Evolutionary conservation across 1,140 invertebrate species (phyloP).

Genomic region (Musca domestica): DNA sequence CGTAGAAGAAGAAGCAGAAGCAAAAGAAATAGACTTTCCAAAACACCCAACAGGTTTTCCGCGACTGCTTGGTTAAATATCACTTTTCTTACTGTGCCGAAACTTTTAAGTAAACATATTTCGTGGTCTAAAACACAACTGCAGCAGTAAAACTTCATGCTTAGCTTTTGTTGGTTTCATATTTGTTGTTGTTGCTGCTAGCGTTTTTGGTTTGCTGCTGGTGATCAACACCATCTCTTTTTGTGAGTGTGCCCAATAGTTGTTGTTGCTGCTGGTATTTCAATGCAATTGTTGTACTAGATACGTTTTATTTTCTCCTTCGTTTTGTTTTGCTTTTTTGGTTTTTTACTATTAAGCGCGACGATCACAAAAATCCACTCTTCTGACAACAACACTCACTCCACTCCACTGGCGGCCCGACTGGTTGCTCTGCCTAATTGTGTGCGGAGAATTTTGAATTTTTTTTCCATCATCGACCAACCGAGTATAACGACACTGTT

Average conservation of each 20-base stretch:
- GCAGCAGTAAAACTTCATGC: slow-evolving; percentile 18
- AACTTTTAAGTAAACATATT: slow-evolving; percentile 21
- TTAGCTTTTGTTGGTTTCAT: slow-evolving; percentile 16
- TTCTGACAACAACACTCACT: neutral
- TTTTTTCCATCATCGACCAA: neutral
- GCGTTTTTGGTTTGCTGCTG: no score
- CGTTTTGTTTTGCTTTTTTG: neutral
- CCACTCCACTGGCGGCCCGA: no score
- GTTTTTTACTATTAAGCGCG: neutral
- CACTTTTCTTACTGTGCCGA: slow-evolving; percentile 22
- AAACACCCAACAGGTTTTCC: slow-evolving; percentile 20
- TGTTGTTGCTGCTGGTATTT: neutral
- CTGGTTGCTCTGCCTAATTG: neutral
- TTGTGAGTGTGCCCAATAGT: neutral
- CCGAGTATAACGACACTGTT: neutral
- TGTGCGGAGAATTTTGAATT: slow-evolving; percentile 7
- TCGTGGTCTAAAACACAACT: slow-evolving; percentile 20
- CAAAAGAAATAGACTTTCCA: slow-evolving; percentile 18
- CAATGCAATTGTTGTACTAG: slow-evolving; percentile 19
- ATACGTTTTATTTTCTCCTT: slow-evolving; percentile 18
- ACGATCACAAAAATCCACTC: neutral
- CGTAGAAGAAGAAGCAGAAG: neutral
- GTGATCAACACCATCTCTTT: no score
- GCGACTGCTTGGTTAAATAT: slow-evolving; percentile 18
- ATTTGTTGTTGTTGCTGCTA: neutral